phyloP scores from a whole-genome alignment of 2,888 invertebrate species.

The Cantharis lateralis region DNA sequence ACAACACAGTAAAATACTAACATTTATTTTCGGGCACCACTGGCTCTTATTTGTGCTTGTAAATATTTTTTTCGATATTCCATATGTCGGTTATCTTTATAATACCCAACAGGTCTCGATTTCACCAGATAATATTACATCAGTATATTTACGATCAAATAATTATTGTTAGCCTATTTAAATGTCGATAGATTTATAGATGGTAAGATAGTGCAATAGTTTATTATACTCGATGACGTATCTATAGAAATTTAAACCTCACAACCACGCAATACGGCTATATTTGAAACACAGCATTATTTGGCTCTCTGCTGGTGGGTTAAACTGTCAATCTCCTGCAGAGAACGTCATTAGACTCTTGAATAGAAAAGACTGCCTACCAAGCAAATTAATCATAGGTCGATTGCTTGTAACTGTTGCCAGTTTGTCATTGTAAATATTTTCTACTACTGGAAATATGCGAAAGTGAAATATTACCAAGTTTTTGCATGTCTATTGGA shows the following conservation, averaged over 20 bases:
- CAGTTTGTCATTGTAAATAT: constrained; percentile 17
- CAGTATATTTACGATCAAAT: neutral
- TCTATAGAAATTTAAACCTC: constrained; percentile 3
- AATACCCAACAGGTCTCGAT: neutral
- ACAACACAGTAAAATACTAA: neutral
- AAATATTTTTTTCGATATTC: too few species aligned
- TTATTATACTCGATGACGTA: constrained; percentile 13
- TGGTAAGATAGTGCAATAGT: neutral
- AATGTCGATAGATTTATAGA: neutral
- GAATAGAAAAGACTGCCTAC: constrained; percentile 37
- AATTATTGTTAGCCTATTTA: neutral
- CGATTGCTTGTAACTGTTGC: constrained; percentile 15
- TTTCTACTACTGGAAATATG: neutral
- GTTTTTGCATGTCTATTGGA: neutral
- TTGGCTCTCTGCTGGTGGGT: constrained; percentile 35
- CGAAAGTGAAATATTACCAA: neutral
- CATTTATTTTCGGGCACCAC: neutral
- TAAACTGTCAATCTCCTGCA: constrained; percentile 37
- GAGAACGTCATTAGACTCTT: constrained; percentile 41
- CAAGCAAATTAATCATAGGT: constrained; percentile 36
- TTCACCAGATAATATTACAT: neutral
- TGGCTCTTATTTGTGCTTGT: neutral
- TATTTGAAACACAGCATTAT: constrained; percentile 26
- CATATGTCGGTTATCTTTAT: neutral
- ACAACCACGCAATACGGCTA: constrained; percentile 23